phyloP scores from a whole-genome alignment of 2,888 invertebrate genomes.

The Callyntrura guangdongensis region DNA sequence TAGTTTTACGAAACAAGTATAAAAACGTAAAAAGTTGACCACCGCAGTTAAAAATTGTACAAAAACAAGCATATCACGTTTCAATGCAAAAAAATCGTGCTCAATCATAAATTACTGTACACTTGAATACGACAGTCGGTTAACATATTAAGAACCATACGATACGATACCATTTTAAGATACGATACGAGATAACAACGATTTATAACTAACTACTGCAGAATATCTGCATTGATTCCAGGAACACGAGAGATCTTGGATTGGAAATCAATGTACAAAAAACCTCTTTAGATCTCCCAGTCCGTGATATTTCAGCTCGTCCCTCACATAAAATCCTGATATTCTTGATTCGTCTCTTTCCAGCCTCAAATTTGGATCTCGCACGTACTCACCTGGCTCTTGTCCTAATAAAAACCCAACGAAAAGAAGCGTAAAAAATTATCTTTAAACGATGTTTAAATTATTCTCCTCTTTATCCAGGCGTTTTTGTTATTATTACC shows the following conservation, averaged over 20 bases:
- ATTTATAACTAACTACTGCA: constrained; percentile 72
- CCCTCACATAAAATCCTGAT: constrained; percentile 93
- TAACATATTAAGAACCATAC: not conserved
- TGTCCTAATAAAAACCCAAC: constrained; percentile 87
- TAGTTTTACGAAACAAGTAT: not conserved
- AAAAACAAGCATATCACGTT: too few relatives aligned
- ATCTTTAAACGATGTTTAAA: not conserved
- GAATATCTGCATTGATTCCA: constrained; percentile 81
- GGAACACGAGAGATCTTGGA: constrained; percentile 78
- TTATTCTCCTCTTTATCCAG: too few relatives aligned
- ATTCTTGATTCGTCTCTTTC: constrained; percentile 89
- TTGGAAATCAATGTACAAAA: constrained; percentile 92
- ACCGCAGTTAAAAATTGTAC: not conserved
- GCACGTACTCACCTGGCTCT: constrained; percentile 90
- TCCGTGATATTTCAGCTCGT: constrained; percentile 98
- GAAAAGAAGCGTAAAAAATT: not conserved
- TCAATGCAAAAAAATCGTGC: too few relatives aligned
- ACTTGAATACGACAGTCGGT: not conserved
- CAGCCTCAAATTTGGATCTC: constrained; percentile 91
- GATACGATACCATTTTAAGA: not conserved
- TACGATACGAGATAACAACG: not conserved
- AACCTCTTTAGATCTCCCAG: constrained; percentile 93
- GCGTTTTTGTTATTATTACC: constrained; percentile 87
- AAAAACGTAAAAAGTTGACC: not conserved
- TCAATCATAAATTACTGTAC: not conserved